Base-by-base conservation (phyloP, 2,888 invertebrate genomes). In the Lacanobia oleracea region DNA sequence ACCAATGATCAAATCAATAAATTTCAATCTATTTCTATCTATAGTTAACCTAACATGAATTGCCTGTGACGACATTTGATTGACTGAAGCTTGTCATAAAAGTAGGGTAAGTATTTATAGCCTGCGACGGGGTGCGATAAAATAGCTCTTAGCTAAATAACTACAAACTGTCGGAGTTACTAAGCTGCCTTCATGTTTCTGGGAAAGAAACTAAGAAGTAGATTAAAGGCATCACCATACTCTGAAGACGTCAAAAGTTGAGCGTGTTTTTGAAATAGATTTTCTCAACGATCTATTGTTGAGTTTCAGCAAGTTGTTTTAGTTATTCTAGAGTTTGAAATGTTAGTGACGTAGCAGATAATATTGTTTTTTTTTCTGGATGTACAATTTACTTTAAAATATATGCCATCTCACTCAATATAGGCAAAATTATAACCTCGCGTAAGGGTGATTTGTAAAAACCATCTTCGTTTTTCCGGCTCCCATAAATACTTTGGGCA, bases 81-180 rank as follows among this genome's bases (percentile, higher is more conserved):
- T 72, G 82, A 73, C 72, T 71, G 75, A 45, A 79, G 72, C 65
- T 66, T 53, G 72, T 59, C 65, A 77, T 82, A 80, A 85, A 85
- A 85, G 60, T 77, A 59, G 75, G 67, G 59, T 69, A 64, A 68
- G 70, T 82, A 82, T 83, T 83, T 82, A 82, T 82, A 71, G 83
- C 50, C 27, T 16, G 23, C 33, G 61, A 66, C 60, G 23, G 56
- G 27, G 56, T 48, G 53, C 71, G 67, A 83, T 85, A 85, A 85
- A 83, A 82, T 79, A 57, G 75, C 82, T 82, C 63, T 83, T 60
- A 71, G 53, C 54, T 79, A 76, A 83, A 79, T 78, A 75, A 67
- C 70, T 82, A 65, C 67, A 57, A 70, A 71, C 67, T 65, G 67
- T 54, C n/a, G 10, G 45, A 67, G 37, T 60, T 67, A 23, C 50